These are phyloP conservation scores for Apodemia zela DNA, from an alignment of 2,888 invertebrate species.

Conservation along the genomic window DNA sequence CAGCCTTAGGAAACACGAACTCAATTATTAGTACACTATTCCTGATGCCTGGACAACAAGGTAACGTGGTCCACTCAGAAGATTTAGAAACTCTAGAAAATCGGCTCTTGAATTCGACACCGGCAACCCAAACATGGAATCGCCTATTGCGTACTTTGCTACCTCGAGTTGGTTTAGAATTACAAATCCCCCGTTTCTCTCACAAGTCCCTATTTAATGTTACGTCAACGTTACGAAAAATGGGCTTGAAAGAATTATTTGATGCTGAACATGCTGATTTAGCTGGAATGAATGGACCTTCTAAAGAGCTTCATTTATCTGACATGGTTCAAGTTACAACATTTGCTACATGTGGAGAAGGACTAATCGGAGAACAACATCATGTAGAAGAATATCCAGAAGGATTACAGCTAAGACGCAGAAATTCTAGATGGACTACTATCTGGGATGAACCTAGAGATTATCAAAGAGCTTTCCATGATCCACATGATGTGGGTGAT, in stretches of 20 bases:
- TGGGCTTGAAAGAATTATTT: slow-evolving; percentile 91
- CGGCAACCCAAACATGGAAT: slow-evolving; percentile 86
- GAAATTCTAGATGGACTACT: slow-evolving; percentile 69
- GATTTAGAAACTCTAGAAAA: slow-evolving; percentile 87
- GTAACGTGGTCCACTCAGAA: slow-evolving; percentile 88
- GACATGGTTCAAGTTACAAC: slow-evolving; percentile 91
- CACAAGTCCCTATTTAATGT: slow-evolving; percentile 91
- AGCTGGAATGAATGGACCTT: slow-evolving; percentile 89
- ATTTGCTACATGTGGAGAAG: slow-evolving; percentile 92
- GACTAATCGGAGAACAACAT: slow-evolving; percentile 85
- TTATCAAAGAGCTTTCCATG: slow-evolving; percentile 85
- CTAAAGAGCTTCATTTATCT: slow-evolving; percentile 89
- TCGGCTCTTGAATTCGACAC: slow-evolving; percentile 83
- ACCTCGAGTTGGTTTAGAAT: slow-evolving; percentile 87
- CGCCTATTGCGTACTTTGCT: slow-evolving; percentile 86
- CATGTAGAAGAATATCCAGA: slow-evolving; percentile 91
- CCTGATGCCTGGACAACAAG: slow-evolving; percentile 92
- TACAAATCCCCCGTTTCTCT: slow-evolving; percentile 91
- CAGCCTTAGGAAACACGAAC: slow-evolving; percentile 86
- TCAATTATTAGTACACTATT: slow-evolving; percentile 89
- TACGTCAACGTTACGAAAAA: slow-evolving; percentile 86
- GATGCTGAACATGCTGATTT: slow-evolving; percentile 88
- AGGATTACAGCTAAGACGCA: slow-evolving; percentile 68
- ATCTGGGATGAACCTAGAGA: slow-evolving; percentile 81
- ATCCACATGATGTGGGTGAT: slow-evolving; percentile 78